A percentile compares a stretch with the other conserved stretches of the same genome.
Evolutionary conservation across 2,797 vertebrate genomes (phyloP).

Genomic region (Arnoldichthys spilopterus): DNA sequence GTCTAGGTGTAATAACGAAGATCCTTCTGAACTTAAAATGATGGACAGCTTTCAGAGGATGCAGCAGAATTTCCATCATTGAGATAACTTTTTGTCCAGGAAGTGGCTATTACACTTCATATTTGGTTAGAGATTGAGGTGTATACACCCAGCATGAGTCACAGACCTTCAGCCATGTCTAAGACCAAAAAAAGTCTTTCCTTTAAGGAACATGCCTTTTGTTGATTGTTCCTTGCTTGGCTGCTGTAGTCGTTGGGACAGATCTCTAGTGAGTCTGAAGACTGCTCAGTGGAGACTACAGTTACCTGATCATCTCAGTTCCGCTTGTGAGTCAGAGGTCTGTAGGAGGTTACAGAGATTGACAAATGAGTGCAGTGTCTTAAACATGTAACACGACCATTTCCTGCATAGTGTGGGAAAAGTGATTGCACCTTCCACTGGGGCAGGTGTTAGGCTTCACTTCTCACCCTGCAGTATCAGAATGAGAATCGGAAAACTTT

Average conservation of each 20-base stretch:
- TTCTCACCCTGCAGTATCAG: neutral
- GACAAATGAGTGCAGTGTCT: neutral
- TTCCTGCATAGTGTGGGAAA: conserved; percentile 34
- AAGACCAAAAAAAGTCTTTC: neutral
- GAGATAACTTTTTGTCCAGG: too few relatives aligned
- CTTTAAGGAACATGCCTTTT: neutral
- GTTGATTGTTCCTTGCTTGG: neutral
- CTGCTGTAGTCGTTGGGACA: neutral
- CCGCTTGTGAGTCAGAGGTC: neutral
- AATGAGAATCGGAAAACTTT: too few relatives aligned
- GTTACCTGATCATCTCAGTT: neutral
- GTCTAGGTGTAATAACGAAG: too few relatives aligned
- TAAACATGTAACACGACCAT: conserved; percentile 20
- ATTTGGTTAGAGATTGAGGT: neutral
- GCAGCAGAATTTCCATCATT: too few relatives aligned
- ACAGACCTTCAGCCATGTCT: neutral
- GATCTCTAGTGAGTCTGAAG: neutral
- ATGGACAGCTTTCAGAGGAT: too few relatives aligned
- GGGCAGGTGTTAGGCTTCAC: conserved; percentile 1
- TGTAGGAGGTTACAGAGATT: neutral
- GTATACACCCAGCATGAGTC: neutral
- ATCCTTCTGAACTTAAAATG: too few relatives aligned
- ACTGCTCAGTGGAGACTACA: neutral
- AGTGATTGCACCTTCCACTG: conserved; percentile 21
- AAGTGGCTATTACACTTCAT: too few relatives aligned